Base-by-base conservation (phyloP, 2,888 invertebrate genomes). In the Ophonus ardosiacus region DNA sequence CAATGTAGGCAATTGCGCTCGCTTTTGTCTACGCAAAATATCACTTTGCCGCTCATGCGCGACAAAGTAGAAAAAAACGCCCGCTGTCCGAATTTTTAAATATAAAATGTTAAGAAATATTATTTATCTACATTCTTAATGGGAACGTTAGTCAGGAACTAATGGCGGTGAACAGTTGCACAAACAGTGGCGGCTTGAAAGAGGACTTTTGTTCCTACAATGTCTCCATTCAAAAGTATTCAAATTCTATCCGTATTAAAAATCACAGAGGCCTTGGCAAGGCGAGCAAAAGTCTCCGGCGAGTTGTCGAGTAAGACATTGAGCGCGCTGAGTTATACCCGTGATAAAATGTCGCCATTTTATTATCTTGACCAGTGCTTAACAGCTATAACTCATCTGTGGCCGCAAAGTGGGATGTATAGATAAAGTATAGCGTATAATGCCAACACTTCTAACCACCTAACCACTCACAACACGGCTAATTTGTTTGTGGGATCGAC, bases 271-370 rank as follows among this genome's bases (percentile, higher is more conserved):
- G 10, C 15, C 15, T 59, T 59, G 18, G 13, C 17, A 65, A 21
- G n/a, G 7, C 24, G 63, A 24, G 43, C 13, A 51, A 51, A 10
- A 51, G 43, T 51, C 43, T 13, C 6, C 1, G 10, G 13, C 13
- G 13, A 63, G 63, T 24, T 63, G 24, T 63, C 24, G 63, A 68
- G 68, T 68, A 15, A 68, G 68, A 38, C 68, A 68, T 65, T 38
- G 85, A 65, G 65, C 18, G 21, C 38, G 71, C 68, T 85, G 85
- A 85, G 80, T 85, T 85, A 85, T 80, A 68, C 68, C 59, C 21
- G 68, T 80, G 85, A 80, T 85, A 85, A 85, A 80, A 85, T 85
- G 85, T 85, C 85, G 85, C 80, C 59, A 85, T 85, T 85, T 85
- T 80, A 85, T 85, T 80, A 85, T 85, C 85, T 84, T 84, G 84